Base-by-base conservation (phyloP, 1,140 invertebrate genomes). In the Rhagoletis pomonella region DNA sequence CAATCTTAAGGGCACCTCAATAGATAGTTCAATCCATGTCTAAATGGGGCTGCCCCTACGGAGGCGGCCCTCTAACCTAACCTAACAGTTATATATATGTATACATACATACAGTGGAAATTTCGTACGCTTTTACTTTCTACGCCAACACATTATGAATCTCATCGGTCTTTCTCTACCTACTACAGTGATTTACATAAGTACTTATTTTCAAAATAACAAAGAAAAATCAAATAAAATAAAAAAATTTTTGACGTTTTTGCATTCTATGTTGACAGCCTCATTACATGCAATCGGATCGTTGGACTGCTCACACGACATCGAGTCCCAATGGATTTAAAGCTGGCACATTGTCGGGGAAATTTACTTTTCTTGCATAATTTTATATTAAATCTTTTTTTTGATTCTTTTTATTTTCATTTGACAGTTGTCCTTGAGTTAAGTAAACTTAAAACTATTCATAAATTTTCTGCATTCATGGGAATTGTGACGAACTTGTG, bases 201-300 rank as follows among this genome's bases (percentile, higher is more conserved):
- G 4, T 55, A 9, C 50, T 55, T 55, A 55, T 9, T 12, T 6
- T 4, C 55, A 58, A 58, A 6, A 58, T 62, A 62, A 62, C 3
- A 62, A 62, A 62, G 17, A 58, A 62, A 62, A 62, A 62, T 62
- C 3, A 62, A 62, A 12, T 62, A n/a, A 62, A 12, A 12, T 58
- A 62, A 62, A n/a, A 62, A 62, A 17, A 12, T 17, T 62, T 3
- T 62, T 62, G 10, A 62, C 60, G 60, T 14, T 81, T 17, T 81
- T 17, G 73, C 44, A 81, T 55, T 81, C 55, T 58, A 12, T 55
- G 44, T 81, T 81, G 47, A 81, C 47, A 81, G 47, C 47, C 19
- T 81, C 47, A 29, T 81, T 81, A 81, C n/a, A 29, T 19, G 9
- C 64, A 67, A 19, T 4, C 44, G 14, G 50, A 2, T 47, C 7